Evolutionary conservation across 2,797 vertebrate species (phyloP).

Genomic region (Xerus rutilus): DNA sequence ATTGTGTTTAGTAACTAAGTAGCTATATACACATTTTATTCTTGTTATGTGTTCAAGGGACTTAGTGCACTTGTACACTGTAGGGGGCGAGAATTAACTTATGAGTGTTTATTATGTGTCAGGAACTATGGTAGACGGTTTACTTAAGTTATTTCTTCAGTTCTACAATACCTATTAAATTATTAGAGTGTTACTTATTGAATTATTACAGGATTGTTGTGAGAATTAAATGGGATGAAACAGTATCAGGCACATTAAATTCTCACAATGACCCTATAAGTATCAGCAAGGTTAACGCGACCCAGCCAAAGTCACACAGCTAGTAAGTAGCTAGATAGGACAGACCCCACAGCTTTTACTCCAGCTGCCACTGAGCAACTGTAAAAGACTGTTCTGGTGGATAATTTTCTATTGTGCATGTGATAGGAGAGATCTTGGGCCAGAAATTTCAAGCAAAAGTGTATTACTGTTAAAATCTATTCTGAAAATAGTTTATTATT

Average conservation of each 20-base stretch:
- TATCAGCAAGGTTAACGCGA: slow-evolving; percentile 33
- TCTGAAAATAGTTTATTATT: slow-evolving; percentile 50
- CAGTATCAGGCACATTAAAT: slow-evolving; percentile 12
- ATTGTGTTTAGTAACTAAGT: slow-evolving; percentile 17
- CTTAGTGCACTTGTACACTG: neutral
- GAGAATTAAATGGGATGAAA: slow-evolving; percentile 30
- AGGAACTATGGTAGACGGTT: neutral
- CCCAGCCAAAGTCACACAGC: neutral
- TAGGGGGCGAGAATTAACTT: neutral
- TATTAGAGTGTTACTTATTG: neutral
- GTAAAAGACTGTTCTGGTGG: neutral
- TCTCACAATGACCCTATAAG: slow-evolving; percentile 24
- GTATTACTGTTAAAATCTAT: neutral
- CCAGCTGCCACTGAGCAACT: neutral
- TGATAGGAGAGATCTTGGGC: neutral
- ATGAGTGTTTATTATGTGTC: neutral
- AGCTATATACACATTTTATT: neutral
- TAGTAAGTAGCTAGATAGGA: neutral
- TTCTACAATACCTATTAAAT: slow-evolving; percentile 10
- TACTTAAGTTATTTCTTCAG: slow-evolving; percentile 33
- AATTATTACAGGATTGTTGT: neutral
- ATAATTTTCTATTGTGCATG: neutral
- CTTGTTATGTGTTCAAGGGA: neutral
- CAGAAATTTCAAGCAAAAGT: slow-evolving; percentile 41
- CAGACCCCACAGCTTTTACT: neutral